Evolutionary conservation across 2,113 vertebrate species (phyloP), one percentile per base, ranked within the genome.

Genomic region (Chrysemys picta): DNA sequence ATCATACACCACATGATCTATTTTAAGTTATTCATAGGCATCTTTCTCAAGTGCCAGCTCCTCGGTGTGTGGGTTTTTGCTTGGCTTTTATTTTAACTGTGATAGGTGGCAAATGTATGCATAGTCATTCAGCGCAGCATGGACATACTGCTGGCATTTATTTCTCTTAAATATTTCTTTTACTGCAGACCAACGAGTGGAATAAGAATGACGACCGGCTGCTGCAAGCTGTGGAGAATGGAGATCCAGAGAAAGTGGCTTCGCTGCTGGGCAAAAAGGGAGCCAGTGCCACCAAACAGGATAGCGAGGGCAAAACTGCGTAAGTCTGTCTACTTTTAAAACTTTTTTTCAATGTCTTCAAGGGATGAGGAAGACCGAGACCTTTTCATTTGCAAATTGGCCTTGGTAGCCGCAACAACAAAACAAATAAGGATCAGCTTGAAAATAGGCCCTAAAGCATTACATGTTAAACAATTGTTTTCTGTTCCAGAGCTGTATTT

Each of bases 191-290:
- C 87, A 99, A 99, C 8, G 99, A 99, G 94, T 99, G 99, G 99
- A 99, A 98, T 98, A 99, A 99, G 98, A 99, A 99, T 0, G 99
- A 99, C 0, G 99, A 99, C 95, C 99, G 99, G 4, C 99, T 99
- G 75, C 98, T 99, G 31, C 99, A 99, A 93, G 99, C 99, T 0
- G 99, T 99, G 98, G 99, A 99, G 96, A 99, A 99, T 85, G 99
- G 99, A 0, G 99, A 99, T 82, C 97, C 91, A 1, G 99, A 99
- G 94, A 99, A 99, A 98, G 99, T 99, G 97, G 97, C 98, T 50
- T 98, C 99, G 0, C 98, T 99, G 69, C 98, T 99, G 85, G 97
- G 99, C 86, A 99, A 99, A 98, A 99, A 99, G 98, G 99, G 99
- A 80, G 97, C 99, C 97, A 99, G 98, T 31, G 98, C 99, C 88